Evolutionary conservation across 2,888 invertebrate species (phyloP).

Genomic region (Spodoptera littoralis): DNA sequence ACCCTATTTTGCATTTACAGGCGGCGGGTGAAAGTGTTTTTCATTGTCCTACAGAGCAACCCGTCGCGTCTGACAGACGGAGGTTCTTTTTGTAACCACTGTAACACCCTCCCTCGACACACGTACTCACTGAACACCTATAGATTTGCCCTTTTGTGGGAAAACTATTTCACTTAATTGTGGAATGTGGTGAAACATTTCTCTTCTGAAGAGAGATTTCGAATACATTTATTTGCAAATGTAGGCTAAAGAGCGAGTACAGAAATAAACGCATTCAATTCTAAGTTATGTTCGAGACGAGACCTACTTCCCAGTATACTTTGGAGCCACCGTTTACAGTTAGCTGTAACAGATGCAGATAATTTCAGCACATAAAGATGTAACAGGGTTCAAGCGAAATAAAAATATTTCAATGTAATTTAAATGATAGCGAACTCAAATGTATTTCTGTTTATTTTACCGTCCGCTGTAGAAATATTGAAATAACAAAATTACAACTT

Average conservation of each 20-base stretch:
- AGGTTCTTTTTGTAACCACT: slow-evolving; percentile 72
- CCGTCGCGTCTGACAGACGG: slow-evolving; percentile 72
- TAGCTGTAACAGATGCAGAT: slow-evolving; percentile 38
- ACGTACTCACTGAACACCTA: slow-evolving; percentile 63
- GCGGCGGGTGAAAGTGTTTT: slow-evolving; percentile 81
- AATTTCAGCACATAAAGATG: slow-evolving; percentile 31
- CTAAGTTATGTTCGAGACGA: slow-evolving; percentile 7
- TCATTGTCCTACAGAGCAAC: slow-evolving; percentile 76
- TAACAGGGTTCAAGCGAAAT: slow-evolving; percentile 23
- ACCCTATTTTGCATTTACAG: slow-evolving; percentile 80
- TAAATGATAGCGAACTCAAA: slow-evolving; percentile 12
- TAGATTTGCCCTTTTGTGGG: slow-evolving; percentile 60
- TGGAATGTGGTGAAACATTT: slow-evolving; percentile 39
- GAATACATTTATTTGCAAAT: slow-evolving; percentile 20
- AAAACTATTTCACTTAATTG: slow-evolving; percentile 50
- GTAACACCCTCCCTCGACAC: slow-evolving; percentile 56
- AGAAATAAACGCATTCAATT: slow-evolving; percentile 3
- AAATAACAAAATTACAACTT: slow-evolving; percentile 44
- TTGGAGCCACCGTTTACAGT: slow-evolving; percentile 25
- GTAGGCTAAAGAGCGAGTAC: slow-evolving; percentile 8
- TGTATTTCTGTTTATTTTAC: slow-evolving; percentile 32
- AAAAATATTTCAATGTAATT: slow-evolving; percentile 33
- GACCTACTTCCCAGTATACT: slow-evolving; percentile 27
- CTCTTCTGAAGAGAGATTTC: slow-evolving; percentile 15
- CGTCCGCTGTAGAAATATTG: slow-evolving; percentile 38